Evolutionary conservation across 2,113 vertebrate species (phyloP), one percentile per base, ranked within the genome.

Genomic region (Eonycteris spelaea): DNA sequence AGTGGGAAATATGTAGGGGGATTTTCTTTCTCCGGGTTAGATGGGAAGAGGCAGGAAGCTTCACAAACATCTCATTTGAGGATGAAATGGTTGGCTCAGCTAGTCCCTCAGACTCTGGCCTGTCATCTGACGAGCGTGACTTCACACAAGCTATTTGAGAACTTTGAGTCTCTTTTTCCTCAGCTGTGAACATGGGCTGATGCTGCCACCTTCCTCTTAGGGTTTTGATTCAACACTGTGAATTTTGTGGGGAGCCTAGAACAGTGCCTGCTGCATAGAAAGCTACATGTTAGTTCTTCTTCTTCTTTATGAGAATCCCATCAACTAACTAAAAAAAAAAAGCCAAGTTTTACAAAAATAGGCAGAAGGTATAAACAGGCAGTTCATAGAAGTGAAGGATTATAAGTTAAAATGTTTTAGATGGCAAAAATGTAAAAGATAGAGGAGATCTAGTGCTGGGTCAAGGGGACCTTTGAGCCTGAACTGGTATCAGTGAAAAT

Each of bases 311-410:
- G 53, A 86, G 15, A 71, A 78, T 53, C 63, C 40, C 40, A 77
- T 59, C 51, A 40, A 48, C 38, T 19, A 77, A 86, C 18, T 55
- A 51, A 63, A 26, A 85, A 85, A 86, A 82, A 70, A 53, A 9
- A 57, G 53, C 26, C 16, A 77, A 13, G 38, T 82, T 91, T 63
- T 4, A 28, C 55, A 71, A 48, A 94, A 90, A 18, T 13, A 22
- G 71, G 43, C 15, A 71, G 86, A 89, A 92, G 10, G 21, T 88
- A 75, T 77, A 75, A 97, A 89, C 35, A 88, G 68, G n/a, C 59
- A 61, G 21, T 68, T 80, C 33, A 15, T 11, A 48, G 70, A 79
- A n/a, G 48, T 74, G 63, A 95, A 61, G 18, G 45, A 61, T 61
- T 65, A 5, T 74, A 33, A 53, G 26, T 92, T 59, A 51, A 91